Base-by-base conservation (phyloP, 1,140 invertebrate genomes). In the Nomia melanderi region DNA sequence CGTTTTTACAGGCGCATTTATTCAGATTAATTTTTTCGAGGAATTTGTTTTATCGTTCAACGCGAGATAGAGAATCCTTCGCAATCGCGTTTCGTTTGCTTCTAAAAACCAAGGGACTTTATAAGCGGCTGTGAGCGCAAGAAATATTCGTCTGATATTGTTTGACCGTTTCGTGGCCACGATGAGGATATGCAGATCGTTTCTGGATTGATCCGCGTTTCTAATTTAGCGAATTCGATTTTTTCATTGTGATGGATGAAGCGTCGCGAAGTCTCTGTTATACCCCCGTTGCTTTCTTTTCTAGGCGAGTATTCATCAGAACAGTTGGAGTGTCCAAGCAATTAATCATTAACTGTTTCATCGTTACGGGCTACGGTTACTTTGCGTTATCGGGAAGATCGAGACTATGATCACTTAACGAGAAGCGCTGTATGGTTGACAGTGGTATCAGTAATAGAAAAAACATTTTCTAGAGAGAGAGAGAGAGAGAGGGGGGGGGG, bases 111-210 rank as follows among this genome's bases (percentile, higher is more conserved):
- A 71, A 63, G 41, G 39, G 56, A 54, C 41, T 33, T 60, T 64
- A 56, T 56, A 56, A 78, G 23, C 36, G 76, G 69, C 69, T 78
- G 69, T 73, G 69, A 78, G 62, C 56, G 50, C 23, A 25, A n/a
- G n/a, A 67, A 56, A 36, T 67, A 56, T 67, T 77, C 53, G 53
- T 27, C 33, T 25, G 56, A 70, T 31, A 54, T 70, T 17, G 36
- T 64, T 54, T 29, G 31, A 59, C 67, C n/a, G 39, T 67, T 54
- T 8, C 17, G 39, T n/a, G 33, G 39, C 44, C 64, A 62, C 53
- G 63, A 69, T 53, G 25, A 39, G 5, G 33, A 50, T 59, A 59
- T 33, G 53, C 27, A 47, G 56, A 77, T 77, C 74, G 20, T 70
- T 77, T n/a, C n/a, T n/a, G n/a, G n/a, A n/a, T n/a, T n/a, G n/a